Conservation (phyloP, 2,797 vertebrate genomes). For the Simalia tracyae region DNA sequence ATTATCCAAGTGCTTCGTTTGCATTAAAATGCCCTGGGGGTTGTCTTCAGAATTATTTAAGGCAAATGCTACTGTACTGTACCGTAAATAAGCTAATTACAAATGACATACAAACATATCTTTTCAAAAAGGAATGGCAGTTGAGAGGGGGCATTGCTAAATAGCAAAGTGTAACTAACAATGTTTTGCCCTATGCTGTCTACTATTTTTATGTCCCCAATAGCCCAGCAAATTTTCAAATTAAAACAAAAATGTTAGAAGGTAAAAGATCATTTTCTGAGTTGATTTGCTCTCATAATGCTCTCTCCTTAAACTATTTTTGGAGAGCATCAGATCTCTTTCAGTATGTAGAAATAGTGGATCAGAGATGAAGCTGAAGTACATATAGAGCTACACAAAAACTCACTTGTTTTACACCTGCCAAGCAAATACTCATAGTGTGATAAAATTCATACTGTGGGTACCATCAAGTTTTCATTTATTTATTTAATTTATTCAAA, state of each 20-base stretch:
- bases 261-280: not conserved
- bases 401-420: too few relatives aligned
- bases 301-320: too few relatives aligned
- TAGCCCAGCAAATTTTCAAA: not conserved
- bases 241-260: not conserved
- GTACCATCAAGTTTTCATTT: too few relatives aligned
- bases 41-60: not conserved
- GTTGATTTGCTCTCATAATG: not conserved
- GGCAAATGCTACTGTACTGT: not conserved
- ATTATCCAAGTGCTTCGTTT: not conserved
- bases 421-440: too few relatives aligned
- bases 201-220: not conserved
- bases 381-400: too few relatives aligned
- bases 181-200: not conserved
- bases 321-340: not conserved
- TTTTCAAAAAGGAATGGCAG: not conserved
- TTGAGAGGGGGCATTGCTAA: not conserved
- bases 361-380: too few relatives aligned
- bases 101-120: not conserved
- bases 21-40: not conserved
- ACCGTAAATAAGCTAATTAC: not conserved
- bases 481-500: too few relatives aligned
- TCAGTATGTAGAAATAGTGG: too few relatives aligned
- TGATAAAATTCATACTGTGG: too few relatives aligned
- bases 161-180: not conserved